A percentile compares a stretch with the other conserved stretches of the same genome.
These are phyloP conservation scores for Madoqua kirkii DNA, from an alignment of 2,113 vertebrate genomes.

Conservation along the genomic window DNA sequence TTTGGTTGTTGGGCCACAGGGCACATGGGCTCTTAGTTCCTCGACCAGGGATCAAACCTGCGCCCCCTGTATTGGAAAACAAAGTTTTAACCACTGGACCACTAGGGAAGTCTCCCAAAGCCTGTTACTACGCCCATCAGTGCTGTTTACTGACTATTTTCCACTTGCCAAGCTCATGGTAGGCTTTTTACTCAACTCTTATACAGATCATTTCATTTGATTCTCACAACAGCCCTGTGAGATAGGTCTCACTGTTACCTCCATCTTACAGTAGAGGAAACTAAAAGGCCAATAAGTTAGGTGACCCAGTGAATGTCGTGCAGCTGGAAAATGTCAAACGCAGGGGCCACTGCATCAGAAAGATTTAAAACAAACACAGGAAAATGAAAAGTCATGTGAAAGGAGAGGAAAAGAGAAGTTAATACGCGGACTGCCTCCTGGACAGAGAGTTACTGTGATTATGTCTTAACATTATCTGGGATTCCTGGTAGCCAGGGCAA, in stretches of 20 bases:
- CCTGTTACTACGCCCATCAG: background rate
- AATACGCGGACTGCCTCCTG: background rate
- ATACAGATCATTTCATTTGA: background rate
- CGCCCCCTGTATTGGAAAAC: background rate
- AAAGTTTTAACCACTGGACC: background rate
- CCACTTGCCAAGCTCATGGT: accelerated
- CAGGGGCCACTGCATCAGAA: background rate
- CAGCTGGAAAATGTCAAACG: accelerated
- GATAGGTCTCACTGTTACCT: background rate
- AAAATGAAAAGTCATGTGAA: background rate
- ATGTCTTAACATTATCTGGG: background rate
- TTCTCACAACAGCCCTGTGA: background rate
- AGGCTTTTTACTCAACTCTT: background rate
- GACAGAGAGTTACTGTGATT: background rate
- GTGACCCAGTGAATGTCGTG: background rate
- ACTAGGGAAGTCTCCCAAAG: background rate
- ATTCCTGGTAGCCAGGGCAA: background rate
- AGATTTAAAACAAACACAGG: background rate
- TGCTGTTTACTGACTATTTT: background rate
- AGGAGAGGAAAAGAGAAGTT: background rate
- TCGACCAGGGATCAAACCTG: background rate
- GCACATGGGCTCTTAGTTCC: background rate
- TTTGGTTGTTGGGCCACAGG: background rate
- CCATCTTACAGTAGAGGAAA: background rate
- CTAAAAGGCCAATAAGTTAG: background rate